Base-by-base conservation (phyloP, 2,888 invertebrate species). In the Acleris holmiana region DNA sequence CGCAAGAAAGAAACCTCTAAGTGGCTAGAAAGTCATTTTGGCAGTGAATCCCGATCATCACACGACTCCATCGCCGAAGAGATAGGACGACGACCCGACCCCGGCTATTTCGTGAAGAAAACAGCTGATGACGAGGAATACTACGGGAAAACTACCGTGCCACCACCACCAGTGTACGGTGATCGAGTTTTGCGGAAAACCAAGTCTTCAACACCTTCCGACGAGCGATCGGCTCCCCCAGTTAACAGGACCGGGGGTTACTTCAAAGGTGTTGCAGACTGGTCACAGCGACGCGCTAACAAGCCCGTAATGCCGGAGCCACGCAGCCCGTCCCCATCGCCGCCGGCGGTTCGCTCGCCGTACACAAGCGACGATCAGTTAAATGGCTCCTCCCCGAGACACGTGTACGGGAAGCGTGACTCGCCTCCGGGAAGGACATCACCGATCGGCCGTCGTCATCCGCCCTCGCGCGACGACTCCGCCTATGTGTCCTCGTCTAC, bases 1-100 rank as follows among this genome's bases (percentile, higher is more conserved):
- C 94, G 97, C 67, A 97, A 97, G 85, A 95, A 96, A 71, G 97
- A 98, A 90, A 98, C 97, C 0, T 97, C 96, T 69, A 97, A 97
- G 88, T 98, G 98, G 98, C 93, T 98, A 60, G 97, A 97, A 78
- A 96, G 96, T 78, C 98, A 98, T 84, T 98, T 98, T 80, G 98
- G 98, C 57, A 97, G 96, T 81, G 97, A 97, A 69, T 97, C 97
- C 2, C 94, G 95, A 15, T 96, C 96, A 0, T 96, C 97, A 0
- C 94, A 94, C 73, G 95, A 95, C 71, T 96, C 96, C 13, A 91
- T 95, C 60, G 94, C 95, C 8, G 94, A 94, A 69, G 95, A 95
- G 71, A 94, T 93, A 76, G 95, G 91, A 70, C 94, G 94, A 71
- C 88, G 83, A 69, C 93, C 80, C 10, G 95, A 95, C 72, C 95